A percentile compares a stretch with the other conserved stretches of the same genome.
Evolutionary conservation across 2,888 invertebrate genomes (phyloP).

Genomic region (Diogma glabrata): DNA sequence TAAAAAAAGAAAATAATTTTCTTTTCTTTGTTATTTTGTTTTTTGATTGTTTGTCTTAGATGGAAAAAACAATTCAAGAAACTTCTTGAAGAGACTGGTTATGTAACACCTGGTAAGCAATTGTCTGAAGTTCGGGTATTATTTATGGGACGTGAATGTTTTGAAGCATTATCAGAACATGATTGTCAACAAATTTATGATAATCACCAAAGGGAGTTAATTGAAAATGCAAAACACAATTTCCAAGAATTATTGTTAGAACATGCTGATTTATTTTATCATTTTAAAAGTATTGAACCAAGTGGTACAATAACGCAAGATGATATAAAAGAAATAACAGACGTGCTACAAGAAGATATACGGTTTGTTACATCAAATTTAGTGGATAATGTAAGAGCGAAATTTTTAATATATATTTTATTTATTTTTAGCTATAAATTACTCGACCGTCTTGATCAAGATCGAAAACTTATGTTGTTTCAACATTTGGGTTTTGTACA

Average conservation of each 20-base stretch:
- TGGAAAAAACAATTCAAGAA: conserved; percentile 92
- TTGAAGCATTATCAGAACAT: conserved; percentile 78
- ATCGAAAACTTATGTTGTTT: conserved; percentile 85
- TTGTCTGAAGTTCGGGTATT: conserved; percentile 80
- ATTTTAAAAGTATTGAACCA: conserved; percentile 81
- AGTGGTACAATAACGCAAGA: conserved; percentile 87
- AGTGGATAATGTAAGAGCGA: no score
- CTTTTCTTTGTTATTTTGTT: background rate
- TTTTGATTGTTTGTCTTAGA: conserved; percentile 39
- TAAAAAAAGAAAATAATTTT: conserved; percentile 11
- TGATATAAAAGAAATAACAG: conserved; percentile 86
- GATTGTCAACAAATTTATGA: conserved; percentile 91
- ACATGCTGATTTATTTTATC: conserved; percentile 86
- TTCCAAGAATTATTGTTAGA: conserved; percentile 87
- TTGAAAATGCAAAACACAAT: conserved; percentile 79
- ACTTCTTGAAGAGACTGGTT: conserved; percentile 83
- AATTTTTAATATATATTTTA: conserved; percentile 15
- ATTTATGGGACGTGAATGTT: conserved; percentile 90
- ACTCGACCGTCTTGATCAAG: conserved; percentile 86
- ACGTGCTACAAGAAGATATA: conserved; percentile 82
- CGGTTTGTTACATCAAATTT: conserved; percentile 45
- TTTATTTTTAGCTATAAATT: conserved; percentile 91
- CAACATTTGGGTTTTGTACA: conserved; percentile 94
- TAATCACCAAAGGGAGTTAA: conserved; percentile 81
- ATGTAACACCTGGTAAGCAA: conserved; percentile 91